Base-by-base conservation (phyloP, 2,113 vertebrate genomes). In the Nannobrachium achirus region DNA sequence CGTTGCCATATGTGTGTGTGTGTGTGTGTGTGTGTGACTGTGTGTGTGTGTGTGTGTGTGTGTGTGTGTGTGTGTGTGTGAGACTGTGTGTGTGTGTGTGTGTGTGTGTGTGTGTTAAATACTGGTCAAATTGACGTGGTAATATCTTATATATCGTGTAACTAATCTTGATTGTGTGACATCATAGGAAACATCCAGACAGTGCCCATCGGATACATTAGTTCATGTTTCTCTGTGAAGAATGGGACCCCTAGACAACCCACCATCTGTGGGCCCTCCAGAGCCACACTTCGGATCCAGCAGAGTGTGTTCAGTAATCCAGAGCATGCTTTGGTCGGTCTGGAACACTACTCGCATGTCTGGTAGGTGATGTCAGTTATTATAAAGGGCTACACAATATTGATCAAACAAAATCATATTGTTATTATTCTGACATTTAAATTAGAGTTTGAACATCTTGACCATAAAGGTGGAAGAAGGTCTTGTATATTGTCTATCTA, bases 181-280 rank as follows among this genome's bases (percentile, higher is more conserved):
- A 10, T 73, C 70, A 10, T 79, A 97, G 95, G 95, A 53, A 90
- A 61, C 67, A 88, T 96, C 82, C 89, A 91, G 81, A 97, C 94
- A 0, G 85, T 85, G 44, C 95, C 95, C 0, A 92, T 97, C 25
- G 95, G 95, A 40, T 95, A 92, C 81, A 91, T 97, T 55, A 91
- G 89, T 65, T 96, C 94, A 40, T 97, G 95, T 81, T 97, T 96
- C 63, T 86, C 81, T 0, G 78, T 83, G 46, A 97, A 97, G 89
- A 95, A 93, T 41, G 95, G 94, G 25, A 96, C 95, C 0, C 95
- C 95, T 51, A 89, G 95, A 39, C 95, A 97, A 84, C 94, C 95
- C 3, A 91, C 92, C 7, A 69, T 97, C 40, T 96, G 95, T 79
- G 87, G 88, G 15, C 77, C 88, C 8, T 96, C 95, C 0, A 92